These are phyloP conservation scores for Peromyscus eremicus DNA, from an alignment of 2,797 vertebrate genomes.

Conservation along the genomic window DNA sequence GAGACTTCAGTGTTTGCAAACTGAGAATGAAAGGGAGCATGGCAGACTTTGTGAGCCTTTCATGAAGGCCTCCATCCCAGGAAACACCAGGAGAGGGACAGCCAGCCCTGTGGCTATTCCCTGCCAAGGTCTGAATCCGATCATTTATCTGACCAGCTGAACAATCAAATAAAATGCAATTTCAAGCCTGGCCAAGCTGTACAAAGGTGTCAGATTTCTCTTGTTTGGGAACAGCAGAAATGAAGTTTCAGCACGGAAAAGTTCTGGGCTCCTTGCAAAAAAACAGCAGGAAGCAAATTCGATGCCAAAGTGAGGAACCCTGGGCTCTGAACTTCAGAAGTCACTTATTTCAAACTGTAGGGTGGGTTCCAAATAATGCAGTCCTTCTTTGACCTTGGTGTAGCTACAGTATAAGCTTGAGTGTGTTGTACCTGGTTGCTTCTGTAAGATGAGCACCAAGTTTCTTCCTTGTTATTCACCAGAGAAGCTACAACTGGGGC, in stretches of 20 bases:
- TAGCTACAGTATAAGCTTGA: background rate
- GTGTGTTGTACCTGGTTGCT: background rate
- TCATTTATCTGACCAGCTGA: background rate
- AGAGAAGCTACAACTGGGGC: background rate
- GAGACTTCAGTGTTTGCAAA: background rate
- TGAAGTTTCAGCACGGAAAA: conserved; percentile 52
- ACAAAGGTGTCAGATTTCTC: conserved; percentile 70
- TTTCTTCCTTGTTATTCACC: background rate
- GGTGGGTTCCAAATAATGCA: background rate
- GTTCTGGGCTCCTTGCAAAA: background rate
- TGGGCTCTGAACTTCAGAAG: background rate
- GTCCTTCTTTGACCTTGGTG: conserved; percentile 23
- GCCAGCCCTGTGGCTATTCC: background rate
- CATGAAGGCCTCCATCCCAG: background rate
- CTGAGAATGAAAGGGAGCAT: background rate
- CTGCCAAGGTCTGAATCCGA: background rate
- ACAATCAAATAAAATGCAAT: conserved; percentile 56
- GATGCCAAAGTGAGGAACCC: background rate
- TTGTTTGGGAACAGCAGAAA: conserved; percentile 59
- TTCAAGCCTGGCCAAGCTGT: conserved; percentile 53
- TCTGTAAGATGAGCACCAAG: background rate
- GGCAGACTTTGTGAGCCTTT: background rate
- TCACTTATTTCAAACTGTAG: conserved; percentile 61
- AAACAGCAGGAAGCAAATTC: conserved; percentile 46
- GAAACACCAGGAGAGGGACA: rapidly evolving